phyloP scores from a whole-genome alignment of 2,797 vertebrate species.

The Enoplosus armatus region DNA sequence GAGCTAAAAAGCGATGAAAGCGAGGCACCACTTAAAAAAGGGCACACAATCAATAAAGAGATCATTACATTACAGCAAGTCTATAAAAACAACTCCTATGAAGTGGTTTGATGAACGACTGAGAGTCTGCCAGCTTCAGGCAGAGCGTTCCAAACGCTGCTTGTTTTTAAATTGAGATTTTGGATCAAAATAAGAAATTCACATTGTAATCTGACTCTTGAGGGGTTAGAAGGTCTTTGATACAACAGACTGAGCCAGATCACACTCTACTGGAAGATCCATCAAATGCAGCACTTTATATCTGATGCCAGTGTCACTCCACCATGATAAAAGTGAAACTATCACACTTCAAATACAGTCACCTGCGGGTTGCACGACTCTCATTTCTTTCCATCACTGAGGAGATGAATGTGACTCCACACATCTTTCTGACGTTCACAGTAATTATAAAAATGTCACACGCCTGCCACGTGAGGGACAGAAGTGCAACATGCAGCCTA shows the following conservation, averaged over 20 bases:
- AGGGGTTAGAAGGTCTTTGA: neutral
- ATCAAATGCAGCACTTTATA: neutral
- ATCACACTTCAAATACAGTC: neutral
- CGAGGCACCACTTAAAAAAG: neutral
- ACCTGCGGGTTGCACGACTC: neutral
- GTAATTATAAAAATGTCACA: neutral
- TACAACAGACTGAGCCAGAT: neutral
- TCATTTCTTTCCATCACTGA: neutral
- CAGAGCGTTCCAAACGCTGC: neutral
- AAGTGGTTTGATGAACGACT: neutral
- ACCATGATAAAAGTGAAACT: too few species aligned
- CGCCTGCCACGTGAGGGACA: neutral
- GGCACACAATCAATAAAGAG: neutral
- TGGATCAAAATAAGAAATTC: neutral
- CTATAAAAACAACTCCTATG: slow-evolving; percentile 4
- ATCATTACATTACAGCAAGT: neutral
- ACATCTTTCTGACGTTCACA: neutral
- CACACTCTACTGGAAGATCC: neutral
- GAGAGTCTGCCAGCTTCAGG: neutral
- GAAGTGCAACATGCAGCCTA: neutral
- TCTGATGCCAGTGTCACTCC: neutral
- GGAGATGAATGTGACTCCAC: neutral
- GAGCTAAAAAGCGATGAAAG: neutral
- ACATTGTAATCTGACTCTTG: neutral
- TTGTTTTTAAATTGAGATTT: neutral